Conservation (phyloP, 2,113 vertebrate species). For the Microcebus lehilahytsara region DNA sequence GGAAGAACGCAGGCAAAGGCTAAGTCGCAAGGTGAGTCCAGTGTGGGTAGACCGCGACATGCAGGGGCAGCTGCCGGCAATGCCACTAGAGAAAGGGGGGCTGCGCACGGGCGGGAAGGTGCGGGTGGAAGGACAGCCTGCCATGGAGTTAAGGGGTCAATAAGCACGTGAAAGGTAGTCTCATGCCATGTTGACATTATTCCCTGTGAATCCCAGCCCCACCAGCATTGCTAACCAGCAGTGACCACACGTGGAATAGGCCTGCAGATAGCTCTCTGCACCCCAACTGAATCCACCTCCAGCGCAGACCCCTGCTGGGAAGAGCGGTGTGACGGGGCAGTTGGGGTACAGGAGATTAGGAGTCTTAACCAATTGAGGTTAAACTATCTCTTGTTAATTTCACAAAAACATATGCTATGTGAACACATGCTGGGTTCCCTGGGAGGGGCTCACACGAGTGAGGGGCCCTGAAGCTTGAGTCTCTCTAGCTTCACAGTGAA, state of each 20-base stretch:
- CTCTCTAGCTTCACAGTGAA: not conserved
- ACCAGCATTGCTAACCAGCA: not conserved
- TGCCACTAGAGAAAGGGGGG: not conserved
- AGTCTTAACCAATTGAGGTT: not conserved
- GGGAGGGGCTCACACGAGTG: not conserved
- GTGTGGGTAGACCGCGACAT: not conserved
- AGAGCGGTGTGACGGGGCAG: not conserved
- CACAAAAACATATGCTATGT: not conserved
- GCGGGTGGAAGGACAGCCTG: not conserved
- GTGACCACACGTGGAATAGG: not conserved
- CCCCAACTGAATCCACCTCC: not conserved
- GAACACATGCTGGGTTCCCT: not conserved
- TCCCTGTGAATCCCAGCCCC: not conserved
- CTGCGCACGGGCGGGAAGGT: not conserved
- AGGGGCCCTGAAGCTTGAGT: not conserved
- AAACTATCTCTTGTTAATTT: not conserved
- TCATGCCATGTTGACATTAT: not conserved
- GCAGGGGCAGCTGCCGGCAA: fast-evolving
- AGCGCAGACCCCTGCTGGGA: not conserved
- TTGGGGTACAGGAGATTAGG: not conserved
- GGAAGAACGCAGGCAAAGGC: not conserved
- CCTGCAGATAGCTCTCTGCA: not conserved
- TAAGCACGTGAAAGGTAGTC: not conserved
- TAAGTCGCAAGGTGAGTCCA: not conserved
- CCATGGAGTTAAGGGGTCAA: not conserved